A percentile compares a stretch with the other conserved stretches of the same genome.
Evolutionary conservation across 2,888 invertebrate species (phyloP).

Genomic region (Drosophila affinis): DNA sequence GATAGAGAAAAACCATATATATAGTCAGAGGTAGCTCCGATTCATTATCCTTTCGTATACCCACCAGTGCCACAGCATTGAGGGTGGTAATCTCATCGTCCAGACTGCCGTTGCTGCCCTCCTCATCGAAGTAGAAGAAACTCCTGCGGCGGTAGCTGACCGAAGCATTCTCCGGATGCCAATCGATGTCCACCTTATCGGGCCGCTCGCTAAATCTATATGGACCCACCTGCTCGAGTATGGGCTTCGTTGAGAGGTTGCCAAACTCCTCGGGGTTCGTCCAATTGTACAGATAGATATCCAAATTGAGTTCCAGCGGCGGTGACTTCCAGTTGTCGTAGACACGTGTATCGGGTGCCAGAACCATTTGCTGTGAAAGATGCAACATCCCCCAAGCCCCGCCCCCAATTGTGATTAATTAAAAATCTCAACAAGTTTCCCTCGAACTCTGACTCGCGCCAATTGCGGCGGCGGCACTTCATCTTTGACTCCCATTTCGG

Average conservation of each 20-base stretch:
- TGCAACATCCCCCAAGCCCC: slow-evolving; percentile 14
- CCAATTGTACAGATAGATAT: slow-evolving; percentile 91
- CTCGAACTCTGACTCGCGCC: slow-evolving; percentile 27
- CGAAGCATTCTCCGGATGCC: slow-evolving; percentile 89
- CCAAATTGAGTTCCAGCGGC: slow-evolving; percentile 86
- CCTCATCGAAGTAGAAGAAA: slow-evolving; percentile 88
- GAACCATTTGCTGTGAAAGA: slow-evolving; percentile 86
- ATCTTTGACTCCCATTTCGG: slow-evolving; percentile 53
- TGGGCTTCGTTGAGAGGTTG: slow-evolving; percentile 85
- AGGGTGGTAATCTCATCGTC: slow-evolving; percentile 89
- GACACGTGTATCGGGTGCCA: slow-evolving; percentile 86
- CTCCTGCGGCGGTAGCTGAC: slow-evolving; percentile 89
- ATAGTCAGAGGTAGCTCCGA: background rate
- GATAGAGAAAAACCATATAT: background rate
- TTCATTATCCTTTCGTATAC: slow-evolving; percentile 63
- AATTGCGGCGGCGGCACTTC: slow-evolving; percentile 58
- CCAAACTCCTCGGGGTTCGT: slow-evolving; percentile 89
- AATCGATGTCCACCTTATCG: slow-evolving; percentile 89
- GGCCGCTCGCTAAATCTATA: slow-evolving; percentile 88
- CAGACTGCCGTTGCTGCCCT: slow-evolving; percentile 88
- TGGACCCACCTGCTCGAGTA: slow-evolving; percentile 86
- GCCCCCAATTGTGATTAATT: slow-evolving; percentile 66
- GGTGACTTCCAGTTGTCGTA: slow-evolving; percentile 90
- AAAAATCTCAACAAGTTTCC: slow-evolving; percentile 55
- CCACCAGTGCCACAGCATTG: slow-evolving; percentile 91